These are phyloP conservation scores for Gnathonemus longibarbis DNA, from an alignment of 2,113 vertebrate species.

Conservation along the genomic window DNA sequence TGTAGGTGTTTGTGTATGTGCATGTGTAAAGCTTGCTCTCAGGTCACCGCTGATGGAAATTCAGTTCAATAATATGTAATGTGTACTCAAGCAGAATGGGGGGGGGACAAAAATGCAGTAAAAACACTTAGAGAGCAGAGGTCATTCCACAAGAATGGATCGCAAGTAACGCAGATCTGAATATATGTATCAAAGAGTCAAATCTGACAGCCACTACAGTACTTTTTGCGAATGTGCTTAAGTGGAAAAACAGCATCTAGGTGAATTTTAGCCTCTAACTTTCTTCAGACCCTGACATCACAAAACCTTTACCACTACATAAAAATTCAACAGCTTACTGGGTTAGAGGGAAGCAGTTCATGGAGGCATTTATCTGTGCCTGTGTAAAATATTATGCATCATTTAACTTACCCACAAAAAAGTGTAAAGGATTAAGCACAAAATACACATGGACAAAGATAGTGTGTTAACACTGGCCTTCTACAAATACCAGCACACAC, in stretches of 20 bases:
- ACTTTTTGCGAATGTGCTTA: not conserved
- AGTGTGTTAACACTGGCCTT: not conserved
- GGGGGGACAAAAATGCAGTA: not conserved
- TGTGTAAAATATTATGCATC: not conserved
- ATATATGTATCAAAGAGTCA: not conserved
- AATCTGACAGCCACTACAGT: not conserved
- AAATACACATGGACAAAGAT: not conserved
- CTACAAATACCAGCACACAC: not conserved
- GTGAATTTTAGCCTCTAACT: not conserved
- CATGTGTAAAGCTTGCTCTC: slow-evolving; percentile 45
- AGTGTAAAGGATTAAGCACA: not conserved
- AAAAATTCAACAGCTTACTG: not conserved
- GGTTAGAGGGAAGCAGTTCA: not conserved
- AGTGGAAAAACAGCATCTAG: not conserved
- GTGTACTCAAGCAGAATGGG: not conserved
- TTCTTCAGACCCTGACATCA: not conserved
- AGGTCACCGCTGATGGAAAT: slow-evolving; percentile 39
- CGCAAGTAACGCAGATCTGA: not conserved
- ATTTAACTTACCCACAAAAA: not conserved
- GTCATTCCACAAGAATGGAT: not conserved
- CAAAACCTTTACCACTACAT: not conserved
- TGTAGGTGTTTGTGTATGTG: too few species aligned
- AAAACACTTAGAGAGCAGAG: not conserved
- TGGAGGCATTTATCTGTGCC: not conserved
- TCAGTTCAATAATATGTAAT: slow-evolving; percentile 14